Evolutionary conservation across 2,888 invertebrate species (phyloP).

Genomic region (Lumbricus terrestris): DNA sequence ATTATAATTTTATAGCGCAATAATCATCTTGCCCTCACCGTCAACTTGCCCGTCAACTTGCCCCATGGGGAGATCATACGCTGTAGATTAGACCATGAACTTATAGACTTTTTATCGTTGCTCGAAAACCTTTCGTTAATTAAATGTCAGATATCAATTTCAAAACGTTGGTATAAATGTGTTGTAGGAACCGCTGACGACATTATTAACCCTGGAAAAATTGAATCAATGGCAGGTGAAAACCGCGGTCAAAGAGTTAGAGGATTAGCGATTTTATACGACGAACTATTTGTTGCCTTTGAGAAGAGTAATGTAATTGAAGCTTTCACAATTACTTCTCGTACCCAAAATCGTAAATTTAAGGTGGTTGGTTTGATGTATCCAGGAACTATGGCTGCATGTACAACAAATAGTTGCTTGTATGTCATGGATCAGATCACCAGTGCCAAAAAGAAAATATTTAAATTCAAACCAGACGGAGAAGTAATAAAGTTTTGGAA

Average conservation of each 20-base stretch:
- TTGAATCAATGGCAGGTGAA: neutral
- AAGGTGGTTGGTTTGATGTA: neutral
- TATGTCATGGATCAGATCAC: neutral
- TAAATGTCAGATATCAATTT: too few relatives aligned
- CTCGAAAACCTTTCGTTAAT: too few relatives aligned
- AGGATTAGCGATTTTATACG: neutral
- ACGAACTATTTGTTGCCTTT: neutral
- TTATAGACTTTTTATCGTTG: too few relatives aligned
- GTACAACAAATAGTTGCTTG: neutral
- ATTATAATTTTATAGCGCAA: too few relatives aligned
- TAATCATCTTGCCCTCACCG: too few relatives aligned
- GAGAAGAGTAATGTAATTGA: neutral
- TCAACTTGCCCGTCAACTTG: too few relatives aligned
- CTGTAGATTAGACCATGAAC: too few relatives aligned
- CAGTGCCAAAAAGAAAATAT: neutral
- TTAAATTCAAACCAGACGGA: neutral
- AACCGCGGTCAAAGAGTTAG: neutral
- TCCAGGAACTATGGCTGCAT: neutral
- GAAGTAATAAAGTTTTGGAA: neutral
- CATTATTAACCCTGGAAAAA: neutral
- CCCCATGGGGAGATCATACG: too few relatives aligned
- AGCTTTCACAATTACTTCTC: neutral
- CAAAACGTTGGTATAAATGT: too few relatives aligned
- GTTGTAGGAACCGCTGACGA: too few relatives aligned
- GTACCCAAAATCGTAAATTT: neutral